These are phyloP conservation scores for Bedellia somnulentella DNA, from an alignment of 2,888 invertebrate genomes.

Conservation along the genomic window DNA sequence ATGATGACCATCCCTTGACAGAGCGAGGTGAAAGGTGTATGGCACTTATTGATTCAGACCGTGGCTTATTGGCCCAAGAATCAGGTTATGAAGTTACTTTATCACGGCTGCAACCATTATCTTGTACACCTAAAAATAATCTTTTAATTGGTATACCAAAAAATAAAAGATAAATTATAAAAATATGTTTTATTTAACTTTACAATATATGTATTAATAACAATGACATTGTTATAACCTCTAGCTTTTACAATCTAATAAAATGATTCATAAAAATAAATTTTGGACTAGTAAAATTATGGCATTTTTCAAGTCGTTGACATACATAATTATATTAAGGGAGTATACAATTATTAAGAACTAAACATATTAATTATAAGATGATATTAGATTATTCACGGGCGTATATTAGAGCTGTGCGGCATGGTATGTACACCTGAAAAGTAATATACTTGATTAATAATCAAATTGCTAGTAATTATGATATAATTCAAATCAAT, in stretches of 20 bases:
- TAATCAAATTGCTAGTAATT: no score
- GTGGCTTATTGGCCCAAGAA: conserved; percentile 74
- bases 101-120: conserved; percentile 74
- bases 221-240: conserved; percentile 13
- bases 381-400: conserved; percentile 5
- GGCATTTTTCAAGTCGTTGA: neutral
- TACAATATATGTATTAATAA: neutral
- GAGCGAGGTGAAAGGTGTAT: conserved; percentile 82
- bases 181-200: neutral
- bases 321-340: neutral
- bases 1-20: conserved; percentile 70
- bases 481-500: no score
- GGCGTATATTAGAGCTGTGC: conserved; percentile 71
- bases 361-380: no score
- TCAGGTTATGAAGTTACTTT: conserved; percentile 75
- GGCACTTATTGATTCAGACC: conserved; percentile 86
- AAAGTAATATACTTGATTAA: no score
- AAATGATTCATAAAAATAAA: no score
- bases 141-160: conserved; percentile 68
- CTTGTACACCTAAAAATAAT: conserved; percentile 92
- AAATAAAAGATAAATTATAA: conserved; percentile 8
- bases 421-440: conserved; percentile 74
- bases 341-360: no score
- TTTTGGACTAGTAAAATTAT: conserved; percentile 1
- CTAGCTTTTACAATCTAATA: no score